A percentile compares a stretch with the other conserved stretches of the same genome.
These are phyloP conservation scores for Camarhynchus parvulus DNA, from an alignment of 2,113 vertebrate species.

Conservation along the genomic window DNA sequence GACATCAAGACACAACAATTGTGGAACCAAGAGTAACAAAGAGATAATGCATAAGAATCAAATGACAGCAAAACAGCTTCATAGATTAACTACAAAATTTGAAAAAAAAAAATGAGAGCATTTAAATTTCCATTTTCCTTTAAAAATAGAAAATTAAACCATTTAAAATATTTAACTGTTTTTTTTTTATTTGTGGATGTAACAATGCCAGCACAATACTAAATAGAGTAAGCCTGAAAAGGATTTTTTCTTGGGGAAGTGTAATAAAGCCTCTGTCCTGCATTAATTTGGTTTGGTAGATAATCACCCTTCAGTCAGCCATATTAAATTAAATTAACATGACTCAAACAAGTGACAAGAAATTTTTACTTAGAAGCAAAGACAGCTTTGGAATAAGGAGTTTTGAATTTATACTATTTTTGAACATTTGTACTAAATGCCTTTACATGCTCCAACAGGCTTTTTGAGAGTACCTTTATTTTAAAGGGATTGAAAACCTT, in stretches of 20 bases:
- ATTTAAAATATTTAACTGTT: neutral
- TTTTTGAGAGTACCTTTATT: neutral
- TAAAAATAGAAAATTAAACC: neutral
- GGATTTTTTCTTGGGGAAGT: neutral
- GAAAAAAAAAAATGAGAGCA: fast-evolving
- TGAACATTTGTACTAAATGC: neutral
- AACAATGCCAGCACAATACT: neutral
- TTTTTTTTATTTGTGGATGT: neutral
- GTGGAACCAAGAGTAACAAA: neutral
- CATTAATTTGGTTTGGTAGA: neutral
- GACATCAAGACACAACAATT: neutral
- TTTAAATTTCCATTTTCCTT: neutral
- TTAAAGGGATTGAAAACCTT: neutral
- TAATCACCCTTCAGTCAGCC: neutral
- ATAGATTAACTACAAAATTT: neutral
- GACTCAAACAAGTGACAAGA: neutral
- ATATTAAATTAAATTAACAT: neutral
- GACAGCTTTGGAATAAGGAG: neutral
- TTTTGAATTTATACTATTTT: neutral
- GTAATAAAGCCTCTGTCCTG: neutral
- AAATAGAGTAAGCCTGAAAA: neutral
- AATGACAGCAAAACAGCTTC: neutral
- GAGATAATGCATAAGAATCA: neutral
- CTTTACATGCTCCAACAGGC: neutral
- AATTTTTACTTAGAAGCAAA: neutral